A percentile compares a stretch with the other conserved stretches of the same genome.
phyloP scores from a whole-genome alignment of 2,113 vertebrate genomes.

The Microcebus murinus region DNA sequence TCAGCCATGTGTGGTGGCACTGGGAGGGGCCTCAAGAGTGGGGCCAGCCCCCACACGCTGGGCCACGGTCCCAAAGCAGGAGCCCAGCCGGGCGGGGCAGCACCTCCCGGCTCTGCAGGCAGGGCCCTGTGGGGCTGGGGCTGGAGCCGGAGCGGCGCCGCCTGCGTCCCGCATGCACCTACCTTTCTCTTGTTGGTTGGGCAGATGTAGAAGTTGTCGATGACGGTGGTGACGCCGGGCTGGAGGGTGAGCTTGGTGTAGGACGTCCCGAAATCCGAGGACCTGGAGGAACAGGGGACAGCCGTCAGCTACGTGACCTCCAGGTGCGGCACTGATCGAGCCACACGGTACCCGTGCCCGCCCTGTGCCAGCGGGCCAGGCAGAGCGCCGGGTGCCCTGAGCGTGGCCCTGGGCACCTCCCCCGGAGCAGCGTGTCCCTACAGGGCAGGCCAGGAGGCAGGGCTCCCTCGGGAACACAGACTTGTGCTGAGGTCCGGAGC shows the following conservation, averaged over 20 bases:
- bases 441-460: too few species aligned
- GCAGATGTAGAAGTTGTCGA: conserved; percentile 98
- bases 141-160: not conserved
- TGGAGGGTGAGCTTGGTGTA: conserved; percentile 96
- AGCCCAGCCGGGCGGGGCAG: not conserved
- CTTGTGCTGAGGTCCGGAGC: accelerated
- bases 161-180: not conserved
- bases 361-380: accelerated
- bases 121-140: too few species aligned
- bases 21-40: accelerated
- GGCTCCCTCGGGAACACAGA: not conserved
- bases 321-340: accelerated
- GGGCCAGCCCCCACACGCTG: not conserved
- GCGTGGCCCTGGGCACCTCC: not conserved
- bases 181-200: conserved; percentile 98
- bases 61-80: accelerated
- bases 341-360: accelerated
- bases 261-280: conserved; percentile 95
- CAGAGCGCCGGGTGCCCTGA: not conserved
- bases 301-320: not conserved
- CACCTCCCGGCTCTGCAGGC: not conserved
- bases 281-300: conserved; percentile 85
- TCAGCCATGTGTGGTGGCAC: accelerated
- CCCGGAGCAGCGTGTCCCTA: accelerated
- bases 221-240: conserved; percentile 93